These are phyloP conservation scores for Metellina segmentata DNA, from an alignment of 2,888 invertebrate species.

Conservation along the genomic window DNA sequence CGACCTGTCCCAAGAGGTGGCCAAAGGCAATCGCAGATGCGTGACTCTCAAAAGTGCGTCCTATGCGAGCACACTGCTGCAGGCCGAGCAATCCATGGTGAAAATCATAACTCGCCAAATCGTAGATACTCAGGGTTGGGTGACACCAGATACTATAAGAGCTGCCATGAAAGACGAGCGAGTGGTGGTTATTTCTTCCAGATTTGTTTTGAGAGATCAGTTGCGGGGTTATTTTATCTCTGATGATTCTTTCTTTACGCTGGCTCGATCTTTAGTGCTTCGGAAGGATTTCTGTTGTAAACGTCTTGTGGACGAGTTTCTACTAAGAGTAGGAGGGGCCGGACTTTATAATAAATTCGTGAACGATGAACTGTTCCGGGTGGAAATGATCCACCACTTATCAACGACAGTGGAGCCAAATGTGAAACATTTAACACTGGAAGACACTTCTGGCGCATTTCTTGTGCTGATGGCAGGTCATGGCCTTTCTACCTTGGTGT, in stretches of 20 bases:
- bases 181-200: constrained; percentile 9
- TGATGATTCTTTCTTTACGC: neutral
- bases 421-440: constrained; percentile 15
- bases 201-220: neutral
- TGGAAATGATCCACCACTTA: neutral
- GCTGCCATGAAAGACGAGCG: neutral
- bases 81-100: neutral
- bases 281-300: constrained; percentile 30
- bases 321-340: constrained; percentile 25
- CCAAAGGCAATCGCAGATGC: constrained; percentile 19
- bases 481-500: neutral
- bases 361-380: constrained; percentile 33
- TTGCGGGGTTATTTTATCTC: constrained; percentile 10
- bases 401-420: neutral
- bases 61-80: neutral
- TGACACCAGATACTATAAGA: neutral
- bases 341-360: constrained; percentile 46
- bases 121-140: neutral
- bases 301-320: neutral
- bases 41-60: constrained; percentile 8
- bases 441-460: constrained; percentile 52
- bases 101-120: constrained; percentile 13
- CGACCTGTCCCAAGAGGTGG: constrained; percentile 25
- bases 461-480: constrained; percentile 35
- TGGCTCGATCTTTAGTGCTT: constrained; percentile 11